Conservation (phyloP, 2,797 vertebrate species). For the Chlorospingus flavigularis region DNA sequence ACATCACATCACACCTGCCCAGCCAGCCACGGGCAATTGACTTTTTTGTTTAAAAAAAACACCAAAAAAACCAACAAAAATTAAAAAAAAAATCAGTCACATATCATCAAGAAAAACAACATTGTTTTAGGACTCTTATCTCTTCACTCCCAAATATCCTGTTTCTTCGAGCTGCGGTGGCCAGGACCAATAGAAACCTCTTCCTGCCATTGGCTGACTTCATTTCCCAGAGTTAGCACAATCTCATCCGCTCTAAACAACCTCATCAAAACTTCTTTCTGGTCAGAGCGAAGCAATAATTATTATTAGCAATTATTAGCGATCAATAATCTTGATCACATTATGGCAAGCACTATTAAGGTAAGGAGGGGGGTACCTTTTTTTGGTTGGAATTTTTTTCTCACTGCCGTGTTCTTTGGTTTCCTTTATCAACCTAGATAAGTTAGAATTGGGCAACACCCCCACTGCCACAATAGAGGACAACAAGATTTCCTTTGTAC, state of each 20-base stretch:
- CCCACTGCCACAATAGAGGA: constrained; percentile 84
- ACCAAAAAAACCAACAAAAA: neutral
- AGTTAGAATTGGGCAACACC: constrained; percentile 85
- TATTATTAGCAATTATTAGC: constrained; percentile 83
- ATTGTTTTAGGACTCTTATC: constrained; percentile 93
- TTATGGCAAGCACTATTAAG: constrained; percentile 92
- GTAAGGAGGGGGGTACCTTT: constrained; percentile 78
- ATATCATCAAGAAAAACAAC: constrained; percentile 91
- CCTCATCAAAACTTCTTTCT: constrained; percentile 85
- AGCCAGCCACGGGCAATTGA: constrained; percentile 67
- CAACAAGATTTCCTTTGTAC: constrained; percentile 88
- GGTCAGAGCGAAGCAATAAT: constrained; percentile 83
- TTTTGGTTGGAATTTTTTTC: constrained; percentile 41
- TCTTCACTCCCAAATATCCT: constrained; percentile 93
- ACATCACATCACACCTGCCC: constrained; percentile 80
- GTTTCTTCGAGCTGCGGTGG: constrained; percentile 86
- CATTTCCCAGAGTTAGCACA: constrained; percentile 94
- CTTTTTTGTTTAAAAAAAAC: constrained; percentile 35
- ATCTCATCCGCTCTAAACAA: constrained; percentile 93
- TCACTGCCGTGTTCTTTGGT: constrained; percentile 50
- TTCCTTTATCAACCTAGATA: constrained; percentile 82
- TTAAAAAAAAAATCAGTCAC: constrained; percentile 63
- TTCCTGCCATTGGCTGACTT: constrained; percentile 93
- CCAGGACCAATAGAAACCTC: constrained; percentile 92
- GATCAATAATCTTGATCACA: constrained; percentile 82